Evolutionary conservation across 2,888 invertebrate genomes (phyloP).

Genomic region (Sarcophaga carnaria): DNA sequence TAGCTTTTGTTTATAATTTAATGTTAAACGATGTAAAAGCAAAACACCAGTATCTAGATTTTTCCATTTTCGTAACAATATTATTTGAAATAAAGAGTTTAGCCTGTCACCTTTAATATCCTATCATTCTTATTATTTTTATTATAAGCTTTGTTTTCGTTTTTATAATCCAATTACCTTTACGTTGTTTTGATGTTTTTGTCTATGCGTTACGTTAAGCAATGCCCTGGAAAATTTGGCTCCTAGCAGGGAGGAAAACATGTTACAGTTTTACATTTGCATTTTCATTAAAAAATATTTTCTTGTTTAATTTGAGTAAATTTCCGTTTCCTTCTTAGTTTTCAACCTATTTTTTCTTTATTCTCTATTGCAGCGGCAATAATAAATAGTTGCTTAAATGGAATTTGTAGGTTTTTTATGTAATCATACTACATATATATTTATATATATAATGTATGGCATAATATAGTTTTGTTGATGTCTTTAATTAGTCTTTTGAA

Average conservation of each 20-base stretch:
- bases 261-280: constrained; percentile 45
- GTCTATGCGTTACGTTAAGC: no score
- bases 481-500: no score
- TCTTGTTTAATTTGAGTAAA: constrained; percentile 46
- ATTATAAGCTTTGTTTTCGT: constrained; percentile 8
- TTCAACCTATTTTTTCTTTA: neutral
- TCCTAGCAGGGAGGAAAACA: neutral
- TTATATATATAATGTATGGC: no score
- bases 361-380: constrained; percentile 11
- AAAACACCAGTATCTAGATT: no score
- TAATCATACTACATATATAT: no score
- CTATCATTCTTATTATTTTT: neutral
- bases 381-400: constrained; percentile 45
- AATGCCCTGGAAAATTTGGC: no score
- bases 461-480: no score
- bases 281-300: constrained; percentile 23
- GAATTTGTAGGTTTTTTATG: neutral
- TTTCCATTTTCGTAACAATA: neutral
- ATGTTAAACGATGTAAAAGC: no score
- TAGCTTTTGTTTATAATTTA: no score
- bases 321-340: constrained; percentile 54
- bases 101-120: constrained; percentile 40
- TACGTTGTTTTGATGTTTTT: constrained; percentile 28
- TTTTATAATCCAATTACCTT: constrained; percentile 61
- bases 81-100: constrained; percentile 37